Conservation (phyloP, 1,140 invertebrate species). For the Pantala flavescens region DNA sequence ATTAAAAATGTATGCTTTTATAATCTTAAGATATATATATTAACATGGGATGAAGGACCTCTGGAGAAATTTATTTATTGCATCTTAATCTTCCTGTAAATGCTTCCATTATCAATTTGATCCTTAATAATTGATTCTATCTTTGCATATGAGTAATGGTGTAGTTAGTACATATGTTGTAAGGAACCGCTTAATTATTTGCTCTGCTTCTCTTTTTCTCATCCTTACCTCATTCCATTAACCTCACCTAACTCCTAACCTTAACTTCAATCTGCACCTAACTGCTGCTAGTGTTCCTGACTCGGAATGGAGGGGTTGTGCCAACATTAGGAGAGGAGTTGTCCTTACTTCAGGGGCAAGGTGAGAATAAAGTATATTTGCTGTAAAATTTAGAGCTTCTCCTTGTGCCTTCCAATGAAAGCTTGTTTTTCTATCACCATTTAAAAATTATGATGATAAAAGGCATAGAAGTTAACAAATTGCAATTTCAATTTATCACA, state of each 20-base stretch:
- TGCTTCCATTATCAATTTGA: not conserved
- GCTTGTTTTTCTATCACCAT: too few species aligned
- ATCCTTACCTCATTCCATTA: not conserved
- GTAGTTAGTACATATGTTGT: not conserved
- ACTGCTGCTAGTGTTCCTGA: constrained; percentile 7
- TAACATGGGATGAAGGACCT: too few species aligned
- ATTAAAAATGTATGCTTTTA: too few species aligned
- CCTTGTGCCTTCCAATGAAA: too few species aligned
- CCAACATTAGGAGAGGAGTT: not conserved
- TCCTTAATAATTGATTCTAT: not conserved
- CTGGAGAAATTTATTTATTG: too few species aligned
- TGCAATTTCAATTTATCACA: too few species aligned
- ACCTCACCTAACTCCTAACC: not conserved
- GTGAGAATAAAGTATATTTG: not conserved
- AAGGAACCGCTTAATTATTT: not conserved
- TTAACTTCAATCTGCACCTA: not conserved
- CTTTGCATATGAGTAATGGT: not conserved
- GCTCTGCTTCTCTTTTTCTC: constrained; percentile 1
- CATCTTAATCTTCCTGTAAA: too few species aligned
- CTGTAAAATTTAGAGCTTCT: too few species aligned
- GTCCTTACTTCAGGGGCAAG: not conserved
- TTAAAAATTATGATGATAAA: too few species aligned
- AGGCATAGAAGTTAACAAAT: too few species aligned
- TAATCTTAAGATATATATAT: too few species aligned
- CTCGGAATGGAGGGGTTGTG: not conserved